Conservation (phyloP, 2,888 invertebrate species). For the Ceramica pisi region DNA sequence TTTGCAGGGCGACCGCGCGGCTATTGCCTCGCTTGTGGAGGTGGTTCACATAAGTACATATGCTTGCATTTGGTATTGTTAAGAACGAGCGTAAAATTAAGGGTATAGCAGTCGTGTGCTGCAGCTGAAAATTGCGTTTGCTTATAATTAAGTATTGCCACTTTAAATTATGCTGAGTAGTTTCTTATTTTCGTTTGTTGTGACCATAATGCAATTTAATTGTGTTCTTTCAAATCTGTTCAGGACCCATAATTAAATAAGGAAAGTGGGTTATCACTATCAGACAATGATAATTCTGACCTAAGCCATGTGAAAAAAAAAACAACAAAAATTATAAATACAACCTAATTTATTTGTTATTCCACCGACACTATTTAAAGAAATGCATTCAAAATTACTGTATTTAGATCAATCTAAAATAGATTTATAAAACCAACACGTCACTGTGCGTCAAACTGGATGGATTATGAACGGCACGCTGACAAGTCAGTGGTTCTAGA, state of each 20-base stretch:
- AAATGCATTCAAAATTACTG: slow-evolving; percentile 90
- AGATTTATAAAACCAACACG: slow-evolving; percentile 71
- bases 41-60: too few species aligned
- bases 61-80: too few species aligned
- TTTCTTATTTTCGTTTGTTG: too few species aligned
- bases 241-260: not conserved
- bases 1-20: too few species aligned
- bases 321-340: slow-evolving; percentile 83
- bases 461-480: slow-evolving; percentile 27
- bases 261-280: not conserved
- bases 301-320: slow-evolving; percentile 50
- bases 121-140: too few species aligned
- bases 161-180: too few species aligned
- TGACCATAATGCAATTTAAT: not conserved
- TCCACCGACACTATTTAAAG: slow-evolving; percentile 83
- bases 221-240: not conserved
- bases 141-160: too few species aligned
- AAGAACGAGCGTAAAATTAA: too few species aligned
- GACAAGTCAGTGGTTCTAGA: slow-evolving; percentile 52
- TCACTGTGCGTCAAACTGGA: slow-evolving; percentile 56
- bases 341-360: slow-evolving; percentile 87
- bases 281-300: not conserved
- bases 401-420: slow-evolving; percentile 83
- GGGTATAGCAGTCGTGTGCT: too few species aligned
- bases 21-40: too few species aligned